A percentile compares a stretch with the other conserved stretches of the same genome.
phyloP scores from a whole-genome alignment of 2,888 invertebrate genomes.

The Melangyna quadrimaculata region DNA sequence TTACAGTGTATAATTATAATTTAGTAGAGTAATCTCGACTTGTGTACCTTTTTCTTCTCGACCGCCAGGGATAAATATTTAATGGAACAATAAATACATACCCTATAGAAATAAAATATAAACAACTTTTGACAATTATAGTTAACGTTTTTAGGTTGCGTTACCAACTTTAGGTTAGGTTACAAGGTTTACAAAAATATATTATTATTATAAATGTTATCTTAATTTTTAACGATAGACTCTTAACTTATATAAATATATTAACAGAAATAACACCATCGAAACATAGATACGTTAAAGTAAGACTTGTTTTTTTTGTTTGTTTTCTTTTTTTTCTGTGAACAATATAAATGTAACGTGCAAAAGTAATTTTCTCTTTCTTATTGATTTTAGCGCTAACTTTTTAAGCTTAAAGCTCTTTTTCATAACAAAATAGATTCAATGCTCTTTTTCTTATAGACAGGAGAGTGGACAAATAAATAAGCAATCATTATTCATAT shows the following conservation, averaged over 20 bases:
- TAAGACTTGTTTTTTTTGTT: neutral
- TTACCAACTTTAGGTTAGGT: neutral
- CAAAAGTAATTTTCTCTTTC: conserved; percentile 6
- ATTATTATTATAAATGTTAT: conserved; percentile 19
- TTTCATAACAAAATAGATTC: conserved; percentile 38
- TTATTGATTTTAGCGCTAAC: conserved; percentile 37
- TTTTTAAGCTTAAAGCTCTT: conserved; percentile 58
- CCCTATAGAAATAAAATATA: conserved; percentile 1
- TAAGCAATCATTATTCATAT: conserved; percentile 22
- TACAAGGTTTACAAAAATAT: conserved; percentile 44
- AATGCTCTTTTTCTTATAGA: conserved; percentile 39
- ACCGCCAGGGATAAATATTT: no score
- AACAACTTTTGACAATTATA: conserved; percentile 1
- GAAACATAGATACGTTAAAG: conserved; percentile 27
- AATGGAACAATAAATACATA: conserved; percentile 45
- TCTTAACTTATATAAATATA: conserved; percentile 32
- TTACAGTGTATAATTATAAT: no score
- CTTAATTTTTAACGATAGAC: conserved; percentile 27
- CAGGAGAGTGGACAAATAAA: conserved; percentile 22
- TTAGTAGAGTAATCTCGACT: no score
- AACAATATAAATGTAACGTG: conserved; percentile 21
- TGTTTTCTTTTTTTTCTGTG: conserved; percentile 25
- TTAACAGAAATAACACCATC: conserved; percentile 35
- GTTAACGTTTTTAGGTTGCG: conserved; percentile 26
- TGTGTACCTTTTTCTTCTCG: no score